Percentiles rank a stretch among this genome's conserved stretches.
Conservation (phyloP, 2,888 invertebrate species). For the Falcaria lacertinaria region DNA sequence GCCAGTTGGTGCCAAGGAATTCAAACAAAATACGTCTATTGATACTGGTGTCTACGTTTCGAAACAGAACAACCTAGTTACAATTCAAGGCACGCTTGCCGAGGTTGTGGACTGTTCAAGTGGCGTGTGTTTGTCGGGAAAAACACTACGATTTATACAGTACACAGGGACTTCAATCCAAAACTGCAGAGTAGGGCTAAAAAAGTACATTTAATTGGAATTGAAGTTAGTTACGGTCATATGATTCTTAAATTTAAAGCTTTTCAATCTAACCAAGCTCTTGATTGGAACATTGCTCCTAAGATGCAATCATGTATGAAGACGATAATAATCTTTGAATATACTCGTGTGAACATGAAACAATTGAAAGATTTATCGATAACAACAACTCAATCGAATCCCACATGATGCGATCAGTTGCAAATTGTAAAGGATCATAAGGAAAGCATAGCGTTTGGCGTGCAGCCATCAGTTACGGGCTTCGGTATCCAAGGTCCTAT, state of each 20-base stretch:
- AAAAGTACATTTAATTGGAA: no score
- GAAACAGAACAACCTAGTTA: constrained; percentile 3
- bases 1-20: constrained; percentile 3
- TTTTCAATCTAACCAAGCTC: no score
- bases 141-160: neutral
- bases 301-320: no score
- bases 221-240: no score
- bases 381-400: neutral
- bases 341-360: neutral
- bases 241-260: no score
- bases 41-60: constrained; percentile 1
- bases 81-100: neutral
- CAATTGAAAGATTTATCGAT: neutral
- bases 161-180: neutral
- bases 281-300: no score
- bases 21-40: constrained; percentile 2
- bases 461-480: constrained; percentile 11
- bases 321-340: neutral
- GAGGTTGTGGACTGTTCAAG: neutral
- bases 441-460: constrained; percentile 1
- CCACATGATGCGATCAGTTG: neutral
- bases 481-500: constrained; percentile 23
- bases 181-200: no score
- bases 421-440: constrained; percentile 1
- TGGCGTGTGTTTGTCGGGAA: neutral